Conservation (phyloP, 2,113 vertebrate genomes). For the Calidris pugnax region DNA sequence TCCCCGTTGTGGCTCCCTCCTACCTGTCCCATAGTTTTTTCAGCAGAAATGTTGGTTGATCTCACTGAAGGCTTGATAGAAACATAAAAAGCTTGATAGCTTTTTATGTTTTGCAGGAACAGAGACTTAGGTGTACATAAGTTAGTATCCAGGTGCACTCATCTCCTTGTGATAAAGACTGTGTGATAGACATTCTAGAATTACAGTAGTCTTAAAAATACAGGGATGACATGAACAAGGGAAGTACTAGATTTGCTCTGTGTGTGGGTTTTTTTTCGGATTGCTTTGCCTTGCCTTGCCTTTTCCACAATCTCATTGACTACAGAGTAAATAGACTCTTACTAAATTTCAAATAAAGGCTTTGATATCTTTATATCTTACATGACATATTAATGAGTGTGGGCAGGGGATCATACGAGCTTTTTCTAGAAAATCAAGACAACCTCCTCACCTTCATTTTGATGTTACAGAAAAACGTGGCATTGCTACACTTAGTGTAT, state of each 20-base stretch:
- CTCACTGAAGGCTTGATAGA: not conserved
- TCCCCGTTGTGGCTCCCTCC: accelerated
- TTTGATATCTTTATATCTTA: not conserved
- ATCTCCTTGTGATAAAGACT: not conserved
- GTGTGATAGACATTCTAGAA: not conserved
- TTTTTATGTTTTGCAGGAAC: not conserved
- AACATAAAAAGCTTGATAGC: not conserved
- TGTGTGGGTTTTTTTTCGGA: not conserved
- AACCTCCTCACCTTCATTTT: not conserved
- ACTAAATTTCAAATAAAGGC: not conserved
- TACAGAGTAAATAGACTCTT: not conserved
- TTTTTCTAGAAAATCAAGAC: not conserved
- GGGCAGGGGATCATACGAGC: not conserved
- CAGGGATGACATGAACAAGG: not conserved
- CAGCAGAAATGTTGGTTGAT: not conserved
- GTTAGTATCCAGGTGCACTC: not conserved
- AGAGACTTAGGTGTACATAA: not conserved
- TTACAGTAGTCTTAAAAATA: not conserved
- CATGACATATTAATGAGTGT: accelerated
- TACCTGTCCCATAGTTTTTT: not conserved
- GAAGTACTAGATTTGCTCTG: not conserved
- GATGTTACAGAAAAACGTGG: accelerated
- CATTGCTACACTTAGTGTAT: not conserved
- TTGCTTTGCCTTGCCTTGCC: not conserved
- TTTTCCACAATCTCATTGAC: not conserved